Base-by-base conservation (phyloP, 2,888 invertebrate genomes). In the Polyommatus iphigenia region DNA sequence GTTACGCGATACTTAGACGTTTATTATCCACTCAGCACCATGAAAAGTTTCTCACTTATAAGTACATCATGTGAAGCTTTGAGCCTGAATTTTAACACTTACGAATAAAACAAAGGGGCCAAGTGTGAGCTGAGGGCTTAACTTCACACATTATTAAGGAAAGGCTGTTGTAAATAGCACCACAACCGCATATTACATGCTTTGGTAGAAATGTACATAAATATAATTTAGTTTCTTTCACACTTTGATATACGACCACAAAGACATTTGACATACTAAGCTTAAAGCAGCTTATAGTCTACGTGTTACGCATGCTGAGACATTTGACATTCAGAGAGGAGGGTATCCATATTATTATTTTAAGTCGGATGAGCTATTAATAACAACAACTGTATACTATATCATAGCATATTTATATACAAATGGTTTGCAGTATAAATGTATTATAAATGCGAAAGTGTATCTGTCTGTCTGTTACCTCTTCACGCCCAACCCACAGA, bases 111-210 rank as follows among this genome's bases (percentile, higher is more conserved):
- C 29, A 73, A 73, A 73, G 50, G 73, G 5, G 24, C 41, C 8
- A 73, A 50, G 50, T 73, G 50, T 73, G 73, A 73, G 24, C 50
- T 73, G 15, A 20, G 46, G 24, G 50, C 73, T 73, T 50, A 13
- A 24, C 73, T 73, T 73, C 50, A 50, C 73, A 73, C 50, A 73
- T 50, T 50, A 73, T 73, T 73, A 50, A 73, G 73, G 15, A 73
- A 73, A 50, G 24, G 73, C 50, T 72, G 36, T 73, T 50, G 46
- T 15, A 73, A 24, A 24, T 24, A 2, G 50, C 15, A 73, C 73
- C 46, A 24, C 73, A 24, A 46, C 20, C 5, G 24, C 24, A 13
- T 20, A 4, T 24, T 67, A 4, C 15, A 29, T 5, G 4, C 24
- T 13, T 67, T 29, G 2, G 3, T 59, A 8, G 59, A n/a, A 59